phyloP scores from a whole-genome alignment of 2,797 vertebrate species.

The Graptemys geographica region DNA sequence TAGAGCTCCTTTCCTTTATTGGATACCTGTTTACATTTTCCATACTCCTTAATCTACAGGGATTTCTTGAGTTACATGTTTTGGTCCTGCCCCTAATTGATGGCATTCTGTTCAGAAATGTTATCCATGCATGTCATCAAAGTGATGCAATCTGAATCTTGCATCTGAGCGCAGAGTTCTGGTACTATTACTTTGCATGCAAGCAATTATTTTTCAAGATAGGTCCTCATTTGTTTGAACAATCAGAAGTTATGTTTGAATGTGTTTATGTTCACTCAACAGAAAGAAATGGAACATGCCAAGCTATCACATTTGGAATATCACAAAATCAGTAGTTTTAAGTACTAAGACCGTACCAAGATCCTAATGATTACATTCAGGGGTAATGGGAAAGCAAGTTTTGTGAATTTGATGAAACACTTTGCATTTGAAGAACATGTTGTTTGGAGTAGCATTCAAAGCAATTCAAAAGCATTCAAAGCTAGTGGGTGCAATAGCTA shows the following conservation, averaged over 20 bases:
- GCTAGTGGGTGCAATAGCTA: neutral
- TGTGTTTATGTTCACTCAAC: neutral
- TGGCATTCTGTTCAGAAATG: neutral
- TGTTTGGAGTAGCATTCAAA: neutral
- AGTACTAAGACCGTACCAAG: neutral
- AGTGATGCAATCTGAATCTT: neutral
- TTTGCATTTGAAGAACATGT: neutral
- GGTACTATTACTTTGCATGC: neutral
- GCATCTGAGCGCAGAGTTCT: neutral
- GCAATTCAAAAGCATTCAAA: neutral
- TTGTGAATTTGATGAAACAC: constrained; percentile 30
- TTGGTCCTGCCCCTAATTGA: neutral
- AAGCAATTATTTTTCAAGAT: neutral
- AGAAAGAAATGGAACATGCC: neutral
- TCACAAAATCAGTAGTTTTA: constrained; percentile 5
- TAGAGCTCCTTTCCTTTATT: neutral
- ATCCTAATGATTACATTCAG: neutral
- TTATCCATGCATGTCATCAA: neutral
- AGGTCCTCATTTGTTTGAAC: too few species aligned
- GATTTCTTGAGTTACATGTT: neutral
- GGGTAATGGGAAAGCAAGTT: constrained; percentile 1
- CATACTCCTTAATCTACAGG: neutral
- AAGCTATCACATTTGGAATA: constrained; percentile 44
- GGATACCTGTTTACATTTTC: neutral
- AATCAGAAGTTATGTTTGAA: neutral